These are phyloP conservation scores for Pelecanoides urinatrix DNA, from an alignment of 2,113 vertebrate genomes.

Conservation along the genomic window DNA sequence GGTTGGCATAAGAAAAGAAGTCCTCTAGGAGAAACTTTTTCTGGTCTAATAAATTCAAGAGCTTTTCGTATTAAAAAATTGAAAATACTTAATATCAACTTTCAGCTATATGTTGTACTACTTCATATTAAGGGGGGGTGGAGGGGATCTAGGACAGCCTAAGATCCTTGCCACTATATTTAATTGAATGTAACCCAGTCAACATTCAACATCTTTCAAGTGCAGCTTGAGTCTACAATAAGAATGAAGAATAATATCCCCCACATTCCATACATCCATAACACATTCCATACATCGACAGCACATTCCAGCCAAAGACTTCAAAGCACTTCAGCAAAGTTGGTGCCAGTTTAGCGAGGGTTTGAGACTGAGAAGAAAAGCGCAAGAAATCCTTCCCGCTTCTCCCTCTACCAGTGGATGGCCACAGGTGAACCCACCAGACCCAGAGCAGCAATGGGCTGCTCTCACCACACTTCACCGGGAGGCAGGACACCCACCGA, in stretches of 20 bases:
- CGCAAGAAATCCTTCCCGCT: background rate
- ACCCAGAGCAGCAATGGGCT: background rate
- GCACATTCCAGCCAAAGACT: background rate
- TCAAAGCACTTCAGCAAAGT: background rate
- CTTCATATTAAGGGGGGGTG: rapidly evolving
- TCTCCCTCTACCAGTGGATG: background rate
- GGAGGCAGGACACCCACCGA: background rate
- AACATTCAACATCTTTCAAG: background rate
- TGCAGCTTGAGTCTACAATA: background rate
- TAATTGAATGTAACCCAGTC: background rate
- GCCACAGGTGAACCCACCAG: background rate
- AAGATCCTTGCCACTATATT: background rate
- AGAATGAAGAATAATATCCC: background rate
- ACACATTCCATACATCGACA: background rate
- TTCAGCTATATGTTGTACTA: background rate
- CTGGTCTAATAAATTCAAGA: background rate
- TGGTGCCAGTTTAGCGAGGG: background rate
- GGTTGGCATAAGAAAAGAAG: background rate
- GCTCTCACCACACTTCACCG: rapidly evolving
- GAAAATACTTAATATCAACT: background rate
- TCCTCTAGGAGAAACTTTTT: background rate
- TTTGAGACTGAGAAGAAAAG: background rate
- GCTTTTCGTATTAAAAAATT: background rate
- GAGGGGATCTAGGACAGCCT: background rate
- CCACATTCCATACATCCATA: background rate